phyloP scores from a whole-genome alignment of 2,797 vertebrate species.

The Pristis pectinata region DNA sequence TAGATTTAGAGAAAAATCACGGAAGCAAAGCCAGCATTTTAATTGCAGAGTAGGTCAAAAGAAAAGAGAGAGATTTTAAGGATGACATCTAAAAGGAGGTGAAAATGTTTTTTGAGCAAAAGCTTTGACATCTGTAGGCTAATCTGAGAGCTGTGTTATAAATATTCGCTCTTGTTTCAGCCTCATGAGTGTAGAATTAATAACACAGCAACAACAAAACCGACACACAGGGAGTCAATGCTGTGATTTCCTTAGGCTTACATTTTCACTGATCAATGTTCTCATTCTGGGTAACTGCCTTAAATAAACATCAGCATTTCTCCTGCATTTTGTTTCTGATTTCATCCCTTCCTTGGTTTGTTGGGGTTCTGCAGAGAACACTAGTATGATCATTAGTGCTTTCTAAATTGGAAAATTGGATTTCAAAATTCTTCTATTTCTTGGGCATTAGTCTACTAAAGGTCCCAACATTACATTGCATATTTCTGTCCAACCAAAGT shows the following conservation, averaged over 20 bases:
- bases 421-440: neutral
- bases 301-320: neutral
- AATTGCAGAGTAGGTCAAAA: slow-evolving; percentile 32
- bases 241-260: neutral
- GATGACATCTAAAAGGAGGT: neutral
- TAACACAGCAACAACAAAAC: neutral
- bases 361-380: neutral
- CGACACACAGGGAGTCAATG: neutral
- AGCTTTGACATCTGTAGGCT: slow-evolving; percentile 8
- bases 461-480: neutral
- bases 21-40: slow-evolving; percentile 22
- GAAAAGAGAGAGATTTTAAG: slow-evolving; percentile 8
- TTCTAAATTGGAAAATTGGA: neutral
- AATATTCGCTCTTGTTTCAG: slow-evolving; percentile 8
- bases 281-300: neutral
- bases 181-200: neutral
- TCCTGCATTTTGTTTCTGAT: neutral
- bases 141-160: slow-evolving; percentile 9
- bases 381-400: neutral
- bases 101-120: neutral
- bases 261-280: neutral
- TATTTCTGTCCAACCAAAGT: neutral
- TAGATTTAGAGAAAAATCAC: neutral
- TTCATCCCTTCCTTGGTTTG: neutral
- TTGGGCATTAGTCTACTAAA: neutral